Evolutionary conservation across 2,113 vertebrate genomes (phyloP).

Genomic region (Clarias magur): DNA sequence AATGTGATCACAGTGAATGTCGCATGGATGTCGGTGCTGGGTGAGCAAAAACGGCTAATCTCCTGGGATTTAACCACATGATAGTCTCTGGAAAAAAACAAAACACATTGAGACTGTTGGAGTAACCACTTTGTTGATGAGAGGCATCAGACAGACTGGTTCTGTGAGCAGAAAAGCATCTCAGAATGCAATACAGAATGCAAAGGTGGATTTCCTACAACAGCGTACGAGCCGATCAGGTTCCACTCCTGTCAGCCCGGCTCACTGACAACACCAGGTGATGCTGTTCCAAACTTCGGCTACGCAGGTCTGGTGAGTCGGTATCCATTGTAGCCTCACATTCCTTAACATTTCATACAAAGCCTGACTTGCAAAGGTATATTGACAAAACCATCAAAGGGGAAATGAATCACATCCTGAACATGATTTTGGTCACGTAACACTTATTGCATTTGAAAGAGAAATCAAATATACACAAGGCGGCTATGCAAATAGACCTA

Average conservation of each 20-base stretch:
- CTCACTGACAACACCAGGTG: not conserved
- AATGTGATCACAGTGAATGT: not conserved
- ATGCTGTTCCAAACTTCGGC: not conserved
- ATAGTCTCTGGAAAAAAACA: not conserved
- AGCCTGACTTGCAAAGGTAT: not conserved
- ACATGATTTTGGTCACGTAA: not conserved
- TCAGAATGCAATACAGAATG: not conserved
- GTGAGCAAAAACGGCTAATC: not conserved
- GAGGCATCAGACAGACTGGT: not conserved
- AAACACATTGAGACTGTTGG: not conserved
- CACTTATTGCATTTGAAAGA: not conserved
- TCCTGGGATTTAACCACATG: not conserved
- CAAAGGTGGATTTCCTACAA: not conserved
- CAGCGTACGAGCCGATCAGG: not conserved
- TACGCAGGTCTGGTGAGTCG: not conserved
- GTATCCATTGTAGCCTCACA: not conserved
- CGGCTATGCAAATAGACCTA: not conserved
- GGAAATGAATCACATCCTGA: not conserved
- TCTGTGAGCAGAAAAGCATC: constrained; percentile 5
- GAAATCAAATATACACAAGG: constrained; percentile 1
- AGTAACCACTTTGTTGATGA: not conserved
- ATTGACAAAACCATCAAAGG: not conserved
- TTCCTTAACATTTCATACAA: not conserved
- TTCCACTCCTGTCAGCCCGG: not conserved
- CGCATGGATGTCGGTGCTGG: not conserved